phyloP scores from a whole-genome alignment of 2,888 invertebrate species.

The Cryptus viduatorius region DNA sequence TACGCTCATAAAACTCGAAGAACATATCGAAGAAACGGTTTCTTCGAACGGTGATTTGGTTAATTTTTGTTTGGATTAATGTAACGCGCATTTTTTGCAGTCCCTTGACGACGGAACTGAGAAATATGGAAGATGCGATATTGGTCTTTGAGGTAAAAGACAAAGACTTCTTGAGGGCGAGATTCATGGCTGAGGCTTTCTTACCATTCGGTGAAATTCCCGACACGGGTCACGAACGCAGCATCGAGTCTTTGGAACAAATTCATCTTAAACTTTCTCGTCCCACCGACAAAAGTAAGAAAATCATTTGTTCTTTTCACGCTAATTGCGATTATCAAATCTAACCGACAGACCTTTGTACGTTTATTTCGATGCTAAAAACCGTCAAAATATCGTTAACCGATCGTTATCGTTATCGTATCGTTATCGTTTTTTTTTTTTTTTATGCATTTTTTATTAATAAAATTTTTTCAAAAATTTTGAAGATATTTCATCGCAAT shows the following conservation, averaged over 20 bases:
- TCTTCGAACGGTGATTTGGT: not conserved
- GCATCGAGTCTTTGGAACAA: slow-evolving; percentile 88
- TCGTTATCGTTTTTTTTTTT: no score
- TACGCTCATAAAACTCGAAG: no score
- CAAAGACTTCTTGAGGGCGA: slow-evolving; percentile 96
- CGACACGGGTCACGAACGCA: slow-evolving; percentile 87
- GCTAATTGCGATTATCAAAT: no score
- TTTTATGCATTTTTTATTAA: no score
- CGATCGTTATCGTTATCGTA: no score
- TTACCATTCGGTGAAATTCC: slow-evolving; percentile 92
- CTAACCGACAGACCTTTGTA: no score
- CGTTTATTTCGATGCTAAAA: no score
- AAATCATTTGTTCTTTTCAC: slow-evolving; percentile 47
- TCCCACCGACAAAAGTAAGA: slow-evolving; percentile 89
- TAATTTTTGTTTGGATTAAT: not conserved
- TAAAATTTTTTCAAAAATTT: no score
- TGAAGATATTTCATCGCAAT: no score
- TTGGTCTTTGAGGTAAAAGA: slow-evolving; percentile 97
- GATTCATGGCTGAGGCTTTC: slow-evolving; percentile 98
- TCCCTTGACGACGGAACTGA: slow-evolving; percentile 90
- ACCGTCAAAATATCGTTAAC: no score
- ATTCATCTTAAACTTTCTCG: slow-evolving; percentile 90
- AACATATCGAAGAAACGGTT: no score
- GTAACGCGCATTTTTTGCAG: slow-evolving; percentile 84
- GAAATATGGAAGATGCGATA: slow-evolving; percentile 89